Base-by-base conservation (phyloP, 2,888 invertebrate species). In the Tenthredo scrophulariae region DNA sequence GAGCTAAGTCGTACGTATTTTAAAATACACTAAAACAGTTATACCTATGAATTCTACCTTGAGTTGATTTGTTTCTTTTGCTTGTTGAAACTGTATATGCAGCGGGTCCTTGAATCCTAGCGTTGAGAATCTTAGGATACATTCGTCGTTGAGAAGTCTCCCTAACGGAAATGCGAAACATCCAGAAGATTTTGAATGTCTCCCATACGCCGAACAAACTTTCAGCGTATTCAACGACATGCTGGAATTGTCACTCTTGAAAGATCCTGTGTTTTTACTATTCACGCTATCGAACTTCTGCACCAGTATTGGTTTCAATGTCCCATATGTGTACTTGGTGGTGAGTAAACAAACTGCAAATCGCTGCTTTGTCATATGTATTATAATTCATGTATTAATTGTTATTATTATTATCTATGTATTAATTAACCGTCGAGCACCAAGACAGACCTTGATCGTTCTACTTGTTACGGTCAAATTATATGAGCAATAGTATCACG, bases 261-360 rank as follows among this genome's bases (percentile, higher is more conserved):
- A 96, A 89, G 97, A 98, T 93, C 96, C 96, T 43, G 95, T 98
- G 87, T 99, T 99, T 93, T 94, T 99, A 87, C 94, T 99, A 86
- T 99, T 99, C 93, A 96, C 97, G 18, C 89, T 98, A 84, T 99
- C 99, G 62, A 99, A 99, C 94, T 98, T 99, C 93, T 96, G 97
- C 91, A 98, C 98, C 70, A 98, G 98, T 92, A 96, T 99, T 91
- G 98, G 98, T 86, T 98, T 98, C 94, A 98, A 98, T 93, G 96
- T 98, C 91, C 99, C 99, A 54, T 98, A 98, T 92, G 96, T 98
- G 84, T 98, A 97, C 91, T 95, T 97, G 86, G 96, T 97, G 89
- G 94, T 94, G 90, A 92, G 94, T 89, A 58, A 50, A 22, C 10
- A 22, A 43, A 67, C 13, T 62, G 15, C 10, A 3, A 18, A 29